Evolutionary conservation across 2,797 vertebrate species (phyloP).

Genomic region (Epinephelus awoara): DNA sequence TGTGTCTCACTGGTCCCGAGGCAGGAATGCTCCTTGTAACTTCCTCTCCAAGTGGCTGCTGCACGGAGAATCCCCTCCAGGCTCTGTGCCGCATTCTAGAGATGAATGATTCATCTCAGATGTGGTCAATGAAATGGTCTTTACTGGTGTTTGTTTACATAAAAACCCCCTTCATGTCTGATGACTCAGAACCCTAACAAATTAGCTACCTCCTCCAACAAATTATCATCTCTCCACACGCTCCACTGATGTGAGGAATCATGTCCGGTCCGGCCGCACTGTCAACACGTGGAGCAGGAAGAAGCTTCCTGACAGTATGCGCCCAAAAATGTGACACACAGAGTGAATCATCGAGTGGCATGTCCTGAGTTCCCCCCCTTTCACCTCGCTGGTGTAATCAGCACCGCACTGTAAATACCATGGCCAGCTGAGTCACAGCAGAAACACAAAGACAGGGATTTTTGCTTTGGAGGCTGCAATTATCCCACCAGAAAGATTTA

Average conservation of each 20-base stretch:
- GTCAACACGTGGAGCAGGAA: conserved; percentile 44
- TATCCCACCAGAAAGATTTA: conserved; percentile 13
- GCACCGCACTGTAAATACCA: conserved; percentile 52
- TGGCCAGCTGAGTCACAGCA: conserved; percentile 63
- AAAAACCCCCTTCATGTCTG: conserved; percentile 60
- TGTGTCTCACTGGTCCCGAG: conserved; percentile 33
- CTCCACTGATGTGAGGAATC: conserved; percentile 60
- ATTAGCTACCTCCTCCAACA: conserved; percentile 64
- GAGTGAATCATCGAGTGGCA: conserved; percentile 73
- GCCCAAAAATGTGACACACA: conserved; percentile 56
- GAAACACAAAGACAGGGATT: conserved; percentile 30
- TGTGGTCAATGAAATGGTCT: conserved; percentile 71
- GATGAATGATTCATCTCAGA: conserved; percentile 77
- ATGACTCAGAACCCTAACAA: conserved; percentile 76
- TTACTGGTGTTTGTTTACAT: conserved; percentile 76
- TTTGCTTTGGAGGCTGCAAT: conserved; percentile 11
- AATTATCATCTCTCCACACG: conserved; percentile 55
- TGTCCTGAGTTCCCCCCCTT: conserved; percentile 51
- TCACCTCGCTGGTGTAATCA: conserved; percentile 56
- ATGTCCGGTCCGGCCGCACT: conserved; percentile 46
- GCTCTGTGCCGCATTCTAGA: conserved; percentile 33
- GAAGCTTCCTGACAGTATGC: conserved; percentile 41
- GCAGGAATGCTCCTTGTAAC: conserved; percentile 44
- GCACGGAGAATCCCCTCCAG: conserved; percentile 57
- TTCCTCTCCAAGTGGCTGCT: conserved; percentile 48